A percentile compares a stretch with the other conserved stretches of the same genome.
Evolutionary conservation across 2,888 invertebrate species (phyloP).

Genomic region (Harpagoxenus sublaevis): DNA sequence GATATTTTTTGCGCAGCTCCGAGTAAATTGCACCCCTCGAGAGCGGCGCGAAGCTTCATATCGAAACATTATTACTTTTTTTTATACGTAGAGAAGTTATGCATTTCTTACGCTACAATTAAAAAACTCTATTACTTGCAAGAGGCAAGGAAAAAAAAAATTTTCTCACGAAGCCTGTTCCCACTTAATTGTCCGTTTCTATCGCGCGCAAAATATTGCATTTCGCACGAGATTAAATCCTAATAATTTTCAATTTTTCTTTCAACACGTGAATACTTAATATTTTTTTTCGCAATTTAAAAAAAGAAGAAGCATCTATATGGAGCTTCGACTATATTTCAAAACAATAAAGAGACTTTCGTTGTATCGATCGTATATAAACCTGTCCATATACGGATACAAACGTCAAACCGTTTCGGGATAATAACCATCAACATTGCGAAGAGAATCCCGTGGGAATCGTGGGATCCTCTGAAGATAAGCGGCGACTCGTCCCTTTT

Average conservation of each 20-base stretch:
- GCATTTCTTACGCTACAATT: neutral
- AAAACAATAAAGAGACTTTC: neutral
- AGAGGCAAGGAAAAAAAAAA: neutral
- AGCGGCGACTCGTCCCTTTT: neutral
- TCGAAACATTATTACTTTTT: conserved; percentile 7
- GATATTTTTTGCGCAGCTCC: conserved; percentile 3
- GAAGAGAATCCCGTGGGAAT: neutral
- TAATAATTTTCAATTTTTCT: conserved; percentile 7
- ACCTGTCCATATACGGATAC: neutral
- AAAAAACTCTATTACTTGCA: neutral
- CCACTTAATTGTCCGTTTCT: neutral
- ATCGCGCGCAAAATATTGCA: neutral
- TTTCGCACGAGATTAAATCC: neutral
- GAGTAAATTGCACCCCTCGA: neutral
- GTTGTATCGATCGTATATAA: neutral
- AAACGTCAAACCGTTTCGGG: neutral
- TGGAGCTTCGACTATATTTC: neutral
- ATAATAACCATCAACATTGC: neutral
- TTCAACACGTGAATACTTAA: neutral
- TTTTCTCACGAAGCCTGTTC: neutral
- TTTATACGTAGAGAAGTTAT: neutral
- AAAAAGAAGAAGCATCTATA: neutral
- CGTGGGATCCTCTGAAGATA: neutral
- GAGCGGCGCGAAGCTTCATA: neutral
- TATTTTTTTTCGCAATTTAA: neutral